Base-by-base conservation (phyloP, 1,140 invertebrate genomes). In the Eumeta japonica region DNA sequence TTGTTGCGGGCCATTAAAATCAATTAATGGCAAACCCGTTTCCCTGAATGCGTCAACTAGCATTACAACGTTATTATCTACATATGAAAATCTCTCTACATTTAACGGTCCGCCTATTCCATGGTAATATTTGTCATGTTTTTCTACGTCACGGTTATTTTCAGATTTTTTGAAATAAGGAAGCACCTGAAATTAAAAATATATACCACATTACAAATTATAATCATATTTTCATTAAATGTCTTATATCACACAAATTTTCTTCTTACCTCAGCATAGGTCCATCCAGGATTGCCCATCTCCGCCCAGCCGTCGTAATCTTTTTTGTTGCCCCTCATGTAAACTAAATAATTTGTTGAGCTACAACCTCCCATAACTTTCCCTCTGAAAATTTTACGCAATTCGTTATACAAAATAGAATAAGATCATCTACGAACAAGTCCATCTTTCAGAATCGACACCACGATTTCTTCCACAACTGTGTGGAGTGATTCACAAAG, bases 101-200 rank as follows among this genome's bases (percentile, higher is more conserved):
- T 74, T 81, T 28, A 79, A 76, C 16, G 81, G 82, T 2, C 84
- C 84, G 0, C 77, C 73, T 10, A 58, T 67, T 0, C 64, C 68
- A 44, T 86, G 84, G 40, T 79, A 81, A 9, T 76, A 41, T 3
- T 63, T 67, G 44, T 81, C 61, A n/a, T 70, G 52, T 13, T 61
- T 54, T 50, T 73, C 62, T 4, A 62, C 37, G 17, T 74, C 81
- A 48, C 81, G 65, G 50, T 84, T 83, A 43, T 88, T 83, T 70
- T 91, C 83, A 0, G 84, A 81, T 59, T 91, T 92, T 46, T 82
- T 83, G 55, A 93, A 93, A 52, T 90, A 93, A 0, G 84, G 85
- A 1, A 92, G 62, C 0, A 91, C 81, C 74, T 76, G 59, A 10
- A 66, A 58, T 50, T 12, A 28, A 35, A 45, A 46, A 20, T 14